Conservation (phyloP, 2,797 vertebrate species). For the Luscinia luscinia region DNA sequence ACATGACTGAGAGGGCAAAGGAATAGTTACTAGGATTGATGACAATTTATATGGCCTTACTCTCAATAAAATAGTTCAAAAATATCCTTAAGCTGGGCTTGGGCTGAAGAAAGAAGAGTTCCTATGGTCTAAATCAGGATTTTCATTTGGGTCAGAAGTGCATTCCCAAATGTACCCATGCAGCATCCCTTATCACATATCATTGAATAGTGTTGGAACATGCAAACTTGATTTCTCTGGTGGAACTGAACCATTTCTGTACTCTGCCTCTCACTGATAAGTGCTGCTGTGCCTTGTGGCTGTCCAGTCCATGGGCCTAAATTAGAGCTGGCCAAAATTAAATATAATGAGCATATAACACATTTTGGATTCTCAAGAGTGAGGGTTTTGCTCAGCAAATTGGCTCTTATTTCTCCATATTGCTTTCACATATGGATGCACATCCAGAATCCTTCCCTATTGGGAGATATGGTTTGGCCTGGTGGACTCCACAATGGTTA, state of each 20-base stretch:
- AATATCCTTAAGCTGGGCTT: not conserved
- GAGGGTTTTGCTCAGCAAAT: not conserved
- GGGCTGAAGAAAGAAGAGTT: not conserved
- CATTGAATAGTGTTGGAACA: not conserved
- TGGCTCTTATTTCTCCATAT: not conserved
- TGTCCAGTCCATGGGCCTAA: not conserved
- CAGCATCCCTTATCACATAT: accelerated
- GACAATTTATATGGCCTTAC: not conserved
- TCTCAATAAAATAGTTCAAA: not conserved
- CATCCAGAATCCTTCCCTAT: not conserved
- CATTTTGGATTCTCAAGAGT: not conserved
- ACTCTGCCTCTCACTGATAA: not conserved
- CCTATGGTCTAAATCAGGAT: not conserved
- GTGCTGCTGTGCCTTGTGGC: not conserved
- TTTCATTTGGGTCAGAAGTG: not conserved
- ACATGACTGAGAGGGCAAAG: not conserved
- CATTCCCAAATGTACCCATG: not conserved
- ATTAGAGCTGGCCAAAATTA: not conserved
- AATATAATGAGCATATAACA: not conserved
- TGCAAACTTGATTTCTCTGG: not conserved
- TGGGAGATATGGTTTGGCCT: not conserved
- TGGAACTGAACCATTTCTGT: not conserved
- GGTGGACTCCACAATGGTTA: not conserved
- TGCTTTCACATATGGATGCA: not conserved
- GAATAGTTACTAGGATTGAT: not conserved